Base-by-base conservation (phyloP, 2,797 vertebrate genomes). In the Spondyliosoma cantharus region DNA sequence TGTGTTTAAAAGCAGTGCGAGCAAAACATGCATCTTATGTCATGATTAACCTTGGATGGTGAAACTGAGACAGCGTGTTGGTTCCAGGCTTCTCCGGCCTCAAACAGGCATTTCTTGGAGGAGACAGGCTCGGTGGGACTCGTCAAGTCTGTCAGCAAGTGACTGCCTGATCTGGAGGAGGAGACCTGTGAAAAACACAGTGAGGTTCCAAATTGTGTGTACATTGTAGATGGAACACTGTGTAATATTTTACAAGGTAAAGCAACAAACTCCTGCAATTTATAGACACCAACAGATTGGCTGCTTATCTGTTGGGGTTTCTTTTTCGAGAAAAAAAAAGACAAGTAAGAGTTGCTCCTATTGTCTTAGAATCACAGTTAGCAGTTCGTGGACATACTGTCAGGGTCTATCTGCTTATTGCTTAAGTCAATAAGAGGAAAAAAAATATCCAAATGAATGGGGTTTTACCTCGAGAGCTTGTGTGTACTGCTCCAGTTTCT, bases 401-500 rank as follows among this genome's bases (percentile, higher is more conserved):
- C n/a, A 42, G 14, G 8, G 54, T 48, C n/a, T 4, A 20, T n/a
- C 22, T 15, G 22, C n/a, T 25, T 3, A 60, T 42, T 50, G 11
- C 29, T 64, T 11, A 13, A 46, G 24, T 29, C 19, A n/a, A 42
- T 5, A 22, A 69, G 37, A 76, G 7, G 1, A 52, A 61, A 49
- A 20, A 3, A 22, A 3, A 58, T 25, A 56, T 20, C 62, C 1
- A 29, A 15, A 9, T 11, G 2, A 42, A 5, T 9, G 15, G n/a
- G 37, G 27, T 66, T 73, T 74, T 87, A 98, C 97, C 97, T 98
- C 96, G 0, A 97, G 88, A 64, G 97, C 97, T 42, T 97, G 96
- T 0, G 96, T 96, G 87, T 98, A 99, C 90, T 96, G 96, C 77
- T 98, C 96, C 92, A 98, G 93, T 24, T 93, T 93, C 83, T 95